Evolutionary conservation across 2,113 vertebrate species (phyloP).

Genomic region (Alouatta palliata): DNA sequence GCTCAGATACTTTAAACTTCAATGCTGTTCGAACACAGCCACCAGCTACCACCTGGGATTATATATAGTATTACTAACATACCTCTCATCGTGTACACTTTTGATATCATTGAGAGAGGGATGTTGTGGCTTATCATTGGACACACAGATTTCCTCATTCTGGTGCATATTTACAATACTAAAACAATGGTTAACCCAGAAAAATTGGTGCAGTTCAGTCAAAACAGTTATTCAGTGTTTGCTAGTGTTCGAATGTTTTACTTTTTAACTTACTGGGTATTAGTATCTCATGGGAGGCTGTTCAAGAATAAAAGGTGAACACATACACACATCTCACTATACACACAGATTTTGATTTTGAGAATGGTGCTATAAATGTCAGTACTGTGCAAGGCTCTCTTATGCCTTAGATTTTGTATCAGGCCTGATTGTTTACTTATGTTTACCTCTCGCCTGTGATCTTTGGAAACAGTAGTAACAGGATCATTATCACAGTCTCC

Average conservation of each 20-base stretch:
- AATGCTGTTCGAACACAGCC: neutral
- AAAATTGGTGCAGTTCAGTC: neutral
- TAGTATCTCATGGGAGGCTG: neutral
- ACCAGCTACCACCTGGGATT: neutral
- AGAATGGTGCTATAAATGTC: neutral
- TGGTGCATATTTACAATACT: neutral
- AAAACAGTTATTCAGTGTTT: neutral
- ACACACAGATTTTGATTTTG: neutral
- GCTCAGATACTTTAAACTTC: neutral
- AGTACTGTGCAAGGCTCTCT: neutral
- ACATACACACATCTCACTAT: neutral
- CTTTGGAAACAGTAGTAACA: slow-evolving; percentile 61
- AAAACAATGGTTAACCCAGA: neutral
- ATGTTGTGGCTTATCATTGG: neutral
- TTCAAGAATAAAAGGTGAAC: neutral
- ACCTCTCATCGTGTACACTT: neutral
- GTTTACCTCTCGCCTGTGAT: slow-evolving; percentile 53
- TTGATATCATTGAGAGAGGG: neutral
- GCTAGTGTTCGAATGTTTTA: neutral
- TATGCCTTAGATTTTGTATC: neutral
- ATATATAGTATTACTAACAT: neutral
- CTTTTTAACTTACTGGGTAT: neutral
- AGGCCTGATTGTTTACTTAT: neutral
- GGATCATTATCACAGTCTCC: slow-evolving; percentile 38
- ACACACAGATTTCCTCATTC: neutral